Percentiles rank a stretch among this genome's conserved stretches.
phyloP scores from a whole-genome alignment of 1,140 invertebrate genomes.

The Drosophila melanogaster region Release_6_plus_ISO1_MT NT_037436.4:19406001-19406500 shows the following conservation, averaged over 20 bases:
- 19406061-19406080: slow-evolving; percentile 48
- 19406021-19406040: slow-evolving; percentile 51
- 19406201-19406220: slow-evolving; percentile 75
- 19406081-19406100: slow-evolving; percentile 32
- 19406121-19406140: slow-evolving; percentile 34
- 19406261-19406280: slow-evolving; percentile 13
- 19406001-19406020: slow-evolving; percentile 53
- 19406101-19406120: slow-evolving; percentile 34
- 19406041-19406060: slow-evolving; percentile 56
- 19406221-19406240: slow-evolving; percentile 53
- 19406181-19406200: slow-evolving; percentile 48
- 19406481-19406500: slow-evolving; percentile 33
- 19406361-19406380: slow-evolving; percentile 72
- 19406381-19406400: slow-evolving; percentile 54
- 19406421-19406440: slow-evolving; percentile 61
- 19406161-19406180: slow-evolving; percentile 60
- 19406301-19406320: slow-evolving; percentile 24
- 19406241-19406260: slow-evolving; percentile 26
- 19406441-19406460: slow-evolving; percentile 41
- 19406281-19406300: neutral
- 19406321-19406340: slow-evolving; percentile 78
- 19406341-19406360: slow-evolving; percentile 79
- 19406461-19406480: slow-evolving; percentile 41
- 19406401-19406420: slow-evolving; percentile 50
- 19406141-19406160: slow-evolving; percentile 38